These are phyloP conservation scores for Meganola albula DNA, from an alignment of 2,888 invertebrate genomes.

Conservation along the genomic window DNA sequence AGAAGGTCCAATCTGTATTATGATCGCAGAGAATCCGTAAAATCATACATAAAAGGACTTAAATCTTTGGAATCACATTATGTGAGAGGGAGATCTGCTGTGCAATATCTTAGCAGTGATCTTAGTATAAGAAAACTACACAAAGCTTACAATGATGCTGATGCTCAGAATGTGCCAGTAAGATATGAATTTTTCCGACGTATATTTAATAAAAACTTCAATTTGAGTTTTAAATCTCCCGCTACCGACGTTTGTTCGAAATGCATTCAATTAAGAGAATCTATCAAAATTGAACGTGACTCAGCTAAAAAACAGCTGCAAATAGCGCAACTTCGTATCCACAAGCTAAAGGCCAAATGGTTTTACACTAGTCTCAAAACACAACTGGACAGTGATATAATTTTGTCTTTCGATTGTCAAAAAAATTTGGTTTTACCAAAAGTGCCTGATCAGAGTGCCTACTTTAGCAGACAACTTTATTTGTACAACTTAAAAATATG, in stretches of 20 bases:
- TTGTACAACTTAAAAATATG: constrained; percentile 36
- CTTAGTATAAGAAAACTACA: constrained; percentile 3
- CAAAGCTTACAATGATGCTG: neutral
- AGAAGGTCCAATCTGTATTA: constrained; percentile 8
- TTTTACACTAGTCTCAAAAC: constrained; percentile 17
- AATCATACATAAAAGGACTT: constrained; percentile 16
- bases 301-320: constrained; percentile 5
- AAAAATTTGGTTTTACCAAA: constrained; percentile 37
- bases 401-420: constrained; percentile 32
- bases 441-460: constrained; percentile 36
- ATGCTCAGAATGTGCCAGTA: too few relatives aligned
- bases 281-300: constrained; percentile 8
- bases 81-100: too few relatives aligned
- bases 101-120: neutral
- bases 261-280: constrained; percentile 8
- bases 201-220: constrained; percentile 10
- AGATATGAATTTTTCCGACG: constrained; percentile 10
- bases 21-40: constrained; percentile 14
- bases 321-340: constrained; percentile 13
- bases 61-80: constrained; percentile 13
- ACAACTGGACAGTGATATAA: constrained; percentile 12
- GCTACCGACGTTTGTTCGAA: constrained; percentile 15
- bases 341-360: constrained; percentile 21
- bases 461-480: constrained; percentile 36
- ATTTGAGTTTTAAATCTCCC: constrained; percentile 13